Evolutionary conservation across 2,888 invertebrate species (phyloP), one percentile per base, ranked within the genome.

Genomic region (Operophtera brumata): DNA sequence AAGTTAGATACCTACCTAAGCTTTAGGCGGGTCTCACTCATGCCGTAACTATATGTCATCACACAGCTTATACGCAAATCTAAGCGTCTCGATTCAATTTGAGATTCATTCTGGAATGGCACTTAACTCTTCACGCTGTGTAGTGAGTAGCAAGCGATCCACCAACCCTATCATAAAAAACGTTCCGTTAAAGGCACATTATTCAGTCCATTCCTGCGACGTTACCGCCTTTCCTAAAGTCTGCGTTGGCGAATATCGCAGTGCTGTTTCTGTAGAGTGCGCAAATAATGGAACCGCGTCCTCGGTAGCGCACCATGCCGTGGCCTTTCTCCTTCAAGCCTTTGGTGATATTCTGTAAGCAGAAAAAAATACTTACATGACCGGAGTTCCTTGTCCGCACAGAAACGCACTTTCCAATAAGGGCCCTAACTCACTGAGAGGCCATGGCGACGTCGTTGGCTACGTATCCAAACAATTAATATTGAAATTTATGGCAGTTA

Each of bases 151-250:
- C 39, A 35, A 40, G 35, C 12, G 7, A 7, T 37, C 10, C 7
- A 25, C n/a, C 36, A 6, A 25, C 6, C 30, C 12, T 51, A 60
- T 54, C 59, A 57, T 56, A 56, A 43, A 13, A 43, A 54, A 54
- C 50, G 49, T 57, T 39, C 25, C 10, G 13, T 12, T 35, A n/a
- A n/a, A 13, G 30, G 11, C 34, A n/a, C 34, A 47, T n/a, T 11
- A 53, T 66, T 75, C 82, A 91, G 72, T 93, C 91, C 67, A 93
- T 83, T 25, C 95, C 97, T 43, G 91, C 92, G 0, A 96, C 95
- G 42, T 94, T 95, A 0, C 96, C 96, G 6, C 93, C 93, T 82
- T 97, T 97, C 57, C 97, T 91, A 75, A 92, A 94, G 82, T 97
- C 97, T 0, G 95, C 94, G 78, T 96, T 96, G 0, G 94, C 95